phyloP scores from a whole-genome alignment of 2,113 vertebrate genomes.

The Leucoraja erinaceus region DNA sequence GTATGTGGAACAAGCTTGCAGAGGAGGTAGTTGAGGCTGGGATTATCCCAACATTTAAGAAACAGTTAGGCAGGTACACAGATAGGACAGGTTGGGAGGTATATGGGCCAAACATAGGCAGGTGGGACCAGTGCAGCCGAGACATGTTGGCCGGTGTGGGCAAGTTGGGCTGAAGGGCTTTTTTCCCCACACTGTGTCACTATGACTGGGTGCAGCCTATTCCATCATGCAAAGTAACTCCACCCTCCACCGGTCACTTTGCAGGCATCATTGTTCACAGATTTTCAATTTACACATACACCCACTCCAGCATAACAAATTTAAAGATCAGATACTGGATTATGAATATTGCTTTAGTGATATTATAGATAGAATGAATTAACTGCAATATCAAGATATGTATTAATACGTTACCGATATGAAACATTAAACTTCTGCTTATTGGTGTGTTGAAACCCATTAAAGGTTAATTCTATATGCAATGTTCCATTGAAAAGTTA shows the following conservation, averaged over 20 bases:
- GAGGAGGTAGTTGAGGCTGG: too few species aligned
- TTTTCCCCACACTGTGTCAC: too few species aligned
- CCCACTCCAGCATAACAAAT: not conserved
- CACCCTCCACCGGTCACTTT: not conserved
- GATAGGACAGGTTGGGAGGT: too few species aligned
- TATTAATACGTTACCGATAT: not conserved
- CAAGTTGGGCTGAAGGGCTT: too few species aligned
- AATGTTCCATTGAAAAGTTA: not conserved
- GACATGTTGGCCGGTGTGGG: too few species aligned
- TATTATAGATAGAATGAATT: not conserved
- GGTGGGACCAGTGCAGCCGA: too few species aligned
- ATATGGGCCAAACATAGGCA: too few species aligned
- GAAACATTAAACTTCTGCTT: not conserved
- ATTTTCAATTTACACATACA: not conserved
- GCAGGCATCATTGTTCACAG: not conserved
- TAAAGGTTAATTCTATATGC: not conserved
- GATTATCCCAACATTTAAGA: too few species aligned
- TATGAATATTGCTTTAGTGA: conserved; percentile 1
- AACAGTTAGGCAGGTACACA: too few species aligned
- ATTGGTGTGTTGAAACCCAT: not conserved
- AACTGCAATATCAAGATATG: not conserved
- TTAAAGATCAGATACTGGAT: not conserved
- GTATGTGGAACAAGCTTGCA: too few species aligned
- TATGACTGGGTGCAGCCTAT: too few species aligned
- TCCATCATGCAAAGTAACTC: too few species aligned